Evolutionary conservation across 2,113 vertebrate genomes (phyloP), one percentile per base, ranked within the genome.

Genomic region (Tragelaphus strepsiceros): DNA sequence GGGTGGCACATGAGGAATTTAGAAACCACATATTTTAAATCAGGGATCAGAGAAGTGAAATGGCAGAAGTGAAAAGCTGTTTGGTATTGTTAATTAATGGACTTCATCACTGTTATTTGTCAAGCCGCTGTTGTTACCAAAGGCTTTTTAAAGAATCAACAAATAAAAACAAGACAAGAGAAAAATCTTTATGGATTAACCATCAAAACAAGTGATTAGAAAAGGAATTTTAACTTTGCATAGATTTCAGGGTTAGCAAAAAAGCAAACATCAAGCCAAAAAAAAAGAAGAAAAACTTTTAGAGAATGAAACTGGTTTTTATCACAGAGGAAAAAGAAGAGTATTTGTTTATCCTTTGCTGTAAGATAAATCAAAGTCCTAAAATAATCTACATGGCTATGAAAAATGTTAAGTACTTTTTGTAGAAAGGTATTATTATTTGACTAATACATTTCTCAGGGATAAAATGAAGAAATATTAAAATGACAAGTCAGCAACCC

Each of bases 391-490:
- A 78, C 26, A 88, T 58, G 30, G 15, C 67, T 91, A 62, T 93
- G 35, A 96, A 35, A 94, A 95, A 92, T 91, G 21, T 43, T 78
- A 82, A 53, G 11, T 62, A 62, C 26, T 85, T 95, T 93, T 91
- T 35, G 83, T 71, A 88, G 62, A 96, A 74, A 95, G 24, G 46
- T 88, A 39, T 91, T 90, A 87, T 83, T 90, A 94, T 59, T 95
- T 67, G 71, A 78, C 67, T 62, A 94, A 96, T 90, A 92, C 17
- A 58, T 71, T 53, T 94, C 96, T 62, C 51, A 11, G 53, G 53
- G n/a, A 74, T 91, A 77, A 71, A 91, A 87, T 80, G 26, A 93
- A 93, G 49, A 94, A 97, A 81, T 83, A 92, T 56, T 91, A 95
- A 64, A 96, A 83, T 10, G 61, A 90, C 22, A 87, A 96, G 71